These are phyloP conservation scores for Rattus norvegicus DNA, from an alignment of 2,113 vertebrate genomes.

Conservation along the genomic window GRCr8 NC_086023.1:100207001-100207500, in stretches of 20 bases:
- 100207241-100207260: not conserved
- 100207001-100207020: not conserved
- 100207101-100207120: not conserved
- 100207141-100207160: not conserved
- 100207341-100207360: too few relatives aligned
- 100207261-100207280: not conserved
- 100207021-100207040: not conserved
- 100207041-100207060: not conserved
- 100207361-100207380: too few relatives aligned
- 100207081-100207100: not conserved
- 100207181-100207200: not conserved
- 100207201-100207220: too few relatives aligned
- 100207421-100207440: too few relatives aligned
- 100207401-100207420: too few relatives aligned
- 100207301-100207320: not conserved
- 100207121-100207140: not conserved
- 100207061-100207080: not conserved
- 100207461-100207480: too few relatives aligned
- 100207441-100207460: too few relatives aligned
- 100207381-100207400: too few relatives aligned
- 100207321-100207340: not conserved
- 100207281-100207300: not conserved
- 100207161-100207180: not conserved
- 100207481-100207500: too few relatives aligned
- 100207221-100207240: not conserved